Evolutionary conservation across 1,140 invertebrate genomes (phyloP), one percentile per base, ranked within the genome.

Genomic region (Rhynchophorus ferrugineus): DNA sequence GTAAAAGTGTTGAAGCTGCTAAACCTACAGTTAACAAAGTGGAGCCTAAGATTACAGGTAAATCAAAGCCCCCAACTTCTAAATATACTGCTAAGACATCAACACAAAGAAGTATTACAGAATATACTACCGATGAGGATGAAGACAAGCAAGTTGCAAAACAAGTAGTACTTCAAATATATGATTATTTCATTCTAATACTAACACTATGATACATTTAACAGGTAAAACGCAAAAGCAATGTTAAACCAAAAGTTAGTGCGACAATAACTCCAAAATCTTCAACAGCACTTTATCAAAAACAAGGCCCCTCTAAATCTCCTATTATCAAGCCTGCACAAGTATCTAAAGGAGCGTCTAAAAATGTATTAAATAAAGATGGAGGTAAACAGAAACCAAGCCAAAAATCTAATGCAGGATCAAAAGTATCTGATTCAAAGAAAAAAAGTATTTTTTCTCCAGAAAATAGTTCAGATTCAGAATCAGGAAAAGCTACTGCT

Each of bases 391-490:
- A 14, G 35, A 51, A 51, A 35, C 11, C 53, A 19, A 33, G 19
- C 41, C 41, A 46, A 16, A 62, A 62, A 56, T 16, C 21, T 46
- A 5, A 39, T 20, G 21, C 57, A 24, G 14, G 39, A 33, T 29
- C 61, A 20, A 57, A 59, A 48, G 35, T 56, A 36, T 61, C 60
- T 41, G 56, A 76, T 57, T 73, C 77, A 29, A 82, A 87, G 59
- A 85, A 84, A 53, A 87, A 87, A 63, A 88, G 85, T 67, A 88
- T 88, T 63, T 88, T 88, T 59, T 87, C 84, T 56, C 85, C 85
- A 1, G 85, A 87, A 59, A 87, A 87, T 58, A 85, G 84, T 66
- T 85, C 83, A 21, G 84, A 85, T 68, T 85, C 83, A 51, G 60
- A 58, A 21, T 18, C 41, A n/a, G 21, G 37, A 13, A 65, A 73